These are phyloP conservation scores for Buphagus erythrorhynchus DNA, from an alignment of 2,797 vertebrate genomes.

Conservation along the genomic window DNA sequence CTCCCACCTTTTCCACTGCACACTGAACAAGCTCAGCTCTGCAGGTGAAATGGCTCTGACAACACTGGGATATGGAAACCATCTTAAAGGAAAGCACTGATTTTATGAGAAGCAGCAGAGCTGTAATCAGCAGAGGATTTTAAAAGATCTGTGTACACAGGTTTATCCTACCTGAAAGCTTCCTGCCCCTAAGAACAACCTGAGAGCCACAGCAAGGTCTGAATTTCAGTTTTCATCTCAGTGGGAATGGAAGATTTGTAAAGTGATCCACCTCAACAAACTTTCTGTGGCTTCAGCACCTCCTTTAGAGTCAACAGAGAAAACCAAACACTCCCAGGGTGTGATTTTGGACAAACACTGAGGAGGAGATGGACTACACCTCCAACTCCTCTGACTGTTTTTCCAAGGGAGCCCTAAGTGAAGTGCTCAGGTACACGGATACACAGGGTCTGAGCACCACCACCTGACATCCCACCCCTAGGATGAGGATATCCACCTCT, in stretches of 20 bases:
- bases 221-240: background rate
- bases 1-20: background rate
- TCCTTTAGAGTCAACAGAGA: conserved; percentile 18
- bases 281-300: background rate
- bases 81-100: background rate
- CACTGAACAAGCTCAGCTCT: background rate
- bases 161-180: background rate
- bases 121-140: background rate
- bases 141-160: background rate
- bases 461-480: background rate
- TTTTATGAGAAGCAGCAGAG: background rate
- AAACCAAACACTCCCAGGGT: background rate
- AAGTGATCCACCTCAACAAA: background rate
- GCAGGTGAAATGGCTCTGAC: background rate
- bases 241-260: background rate
- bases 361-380: background rate
- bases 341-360: background rate
- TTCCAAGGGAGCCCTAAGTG: background rate
- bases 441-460: background rate
- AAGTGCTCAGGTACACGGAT: fast-evolving
- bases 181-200: background rate
- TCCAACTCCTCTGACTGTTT: background rate
- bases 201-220: background rate
- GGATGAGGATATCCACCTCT: background rate
- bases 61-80: background rate